Evolutionary conservation across 2,797 vertebrate species (phyloP).

Genomic region (Lutjanus argentimaculatus): DNA sequence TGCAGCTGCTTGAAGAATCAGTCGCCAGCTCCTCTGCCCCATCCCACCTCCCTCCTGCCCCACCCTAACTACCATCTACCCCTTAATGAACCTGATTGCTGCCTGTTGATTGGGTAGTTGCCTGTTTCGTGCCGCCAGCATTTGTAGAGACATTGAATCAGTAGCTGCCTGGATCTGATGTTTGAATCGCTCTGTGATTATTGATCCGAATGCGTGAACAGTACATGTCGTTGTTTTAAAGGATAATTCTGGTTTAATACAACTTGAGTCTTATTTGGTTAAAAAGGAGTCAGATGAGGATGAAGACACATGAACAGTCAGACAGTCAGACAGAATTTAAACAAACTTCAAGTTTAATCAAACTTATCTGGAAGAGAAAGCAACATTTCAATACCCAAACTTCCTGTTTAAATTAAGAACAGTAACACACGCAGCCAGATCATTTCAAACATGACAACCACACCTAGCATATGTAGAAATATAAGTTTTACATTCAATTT

Average conservation of each 20-base stretch:
- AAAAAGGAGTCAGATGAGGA: neutral
- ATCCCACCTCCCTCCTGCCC: slow-evolving; percentile 38
- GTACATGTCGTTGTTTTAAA: neutral
- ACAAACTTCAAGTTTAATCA: neutral
- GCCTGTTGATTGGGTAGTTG: slow-evolving; percentile 79
- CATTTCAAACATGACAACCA: too few relatives aligned
- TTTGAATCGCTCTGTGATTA: slow-evolving; percentile 30
- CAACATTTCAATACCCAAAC: neutral
- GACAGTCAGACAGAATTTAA: neutral
- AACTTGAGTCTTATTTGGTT: slow-evolving; percentile 1
- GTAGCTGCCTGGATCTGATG: slow-evolving; percentile 66
- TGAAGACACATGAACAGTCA: neutral
- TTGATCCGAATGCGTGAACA: slow-evolving; percentile 15
- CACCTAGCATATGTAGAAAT: too few relatives aligned
- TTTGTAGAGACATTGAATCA: slow-evolving; percentile 71
- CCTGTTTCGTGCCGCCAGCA: slow-evolving; percentile 50
- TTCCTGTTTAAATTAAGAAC: neutral
- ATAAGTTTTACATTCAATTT: too few relatives aligned
- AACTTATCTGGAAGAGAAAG: neutral
- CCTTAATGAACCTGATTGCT: slow-evolving; percentile 72
- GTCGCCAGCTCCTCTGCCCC: slow-evolving; percentile 61
- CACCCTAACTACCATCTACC: slow-evolving; percentile 44
- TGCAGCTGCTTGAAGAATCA: slow-evolving; percentile 84
- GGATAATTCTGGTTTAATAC: slow-evolving; percentile 18
- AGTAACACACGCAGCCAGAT: too few relatives aligned